Evolutionary conservation across 2,113 vertebrate genomes (phyloP), one percentile per base, ranked within the genome.

Genomic region (Nicator chloris): DNA sequence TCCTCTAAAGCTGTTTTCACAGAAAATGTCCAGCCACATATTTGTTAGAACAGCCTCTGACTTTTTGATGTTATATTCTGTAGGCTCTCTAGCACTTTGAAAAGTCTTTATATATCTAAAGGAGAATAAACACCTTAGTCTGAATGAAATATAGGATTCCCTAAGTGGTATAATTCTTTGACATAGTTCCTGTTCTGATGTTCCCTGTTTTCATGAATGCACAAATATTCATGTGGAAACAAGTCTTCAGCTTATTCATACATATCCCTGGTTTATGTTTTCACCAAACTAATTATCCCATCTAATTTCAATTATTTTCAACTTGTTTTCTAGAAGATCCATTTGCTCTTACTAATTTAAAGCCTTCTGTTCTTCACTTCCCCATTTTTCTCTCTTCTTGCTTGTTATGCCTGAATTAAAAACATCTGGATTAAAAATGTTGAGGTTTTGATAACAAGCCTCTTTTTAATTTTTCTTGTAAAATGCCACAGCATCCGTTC

Each of bases 391-490:
- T 82, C 20, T 79, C 15, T 61, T 64, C 23, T 78, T 94, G 11
- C 21, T 90, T 91, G 49, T 82, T 89, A 76, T 26, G 44, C 27
- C 65, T 78, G 37, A 82, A 95, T 91, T 75, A 57, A 94, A 90
- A 93, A 68, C 70, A 85, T 79, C 57, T 85, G 82, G 66, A 85
- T 85, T 94, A 50, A 81, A 86, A 92, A 84, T 72, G 37, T 30
- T 78, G 69, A 68, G 37, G 61, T 84, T 96, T 95, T 92, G 86
- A 89, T 95, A 96, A 93, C 26, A 93, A 81, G 27, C 27, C 15
- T 79, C 53, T 63, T 59, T 59, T 69, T 92, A 63, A 71, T 78
- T 94, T 96, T 94, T 86, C 77, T 81, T 82, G 56, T 76, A 66
- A 92, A 93, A 68, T 76, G 35, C 61, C 57, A 42, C 66, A 82